phyloP scores from a whole-genome alignment of 35 echinoderm and acorn worm genomes.

The Holothuria glaberrima region DNA sequence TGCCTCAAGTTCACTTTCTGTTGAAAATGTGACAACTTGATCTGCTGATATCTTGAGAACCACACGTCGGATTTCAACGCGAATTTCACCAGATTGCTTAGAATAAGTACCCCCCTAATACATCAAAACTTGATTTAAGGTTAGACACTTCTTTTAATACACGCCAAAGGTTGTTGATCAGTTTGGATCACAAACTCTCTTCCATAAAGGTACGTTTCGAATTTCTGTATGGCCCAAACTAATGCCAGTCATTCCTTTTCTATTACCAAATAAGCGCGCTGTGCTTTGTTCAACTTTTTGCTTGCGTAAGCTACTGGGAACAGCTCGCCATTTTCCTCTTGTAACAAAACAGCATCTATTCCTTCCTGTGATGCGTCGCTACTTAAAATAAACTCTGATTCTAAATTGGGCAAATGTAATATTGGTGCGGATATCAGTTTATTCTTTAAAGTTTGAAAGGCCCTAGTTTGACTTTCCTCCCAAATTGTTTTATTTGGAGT shows the following conservation, averaged over 20 bases:
- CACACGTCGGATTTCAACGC: too few species aligned
- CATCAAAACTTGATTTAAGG: too few species aligned
- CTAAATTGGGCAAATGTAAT: constrained; percentile 1
- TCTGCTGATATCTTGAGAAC: too few species aligned
- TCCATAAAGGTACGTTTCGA: constrained; percentile 13
- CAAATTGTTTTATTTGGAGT: constrained; percentile 39
- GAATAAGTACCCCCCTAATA: too few species aligned
- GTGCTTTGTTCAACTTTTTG: constrained; percentile 24
- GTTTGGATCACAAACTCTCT: constrained; percentile 11
- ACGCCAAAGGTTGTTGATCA: constrained; percentile 24
- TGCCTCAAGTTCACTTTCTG: too few species aligned
- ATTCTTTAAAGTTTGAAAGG: constrained; percentile 22
- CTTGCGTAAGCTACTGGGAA: constrained; percentile 59
- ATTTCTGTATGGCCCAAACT: constrained; percentile 49
- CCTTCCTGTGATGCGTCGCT: constrained; percentile 24
- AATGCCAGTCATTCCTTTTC: constrained; percentile 66
- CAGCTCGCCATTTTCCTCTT: constrained; percentile 33
- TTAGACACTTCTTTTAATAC: too few species aligned
- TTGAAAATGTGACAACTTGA: too few species aligned
- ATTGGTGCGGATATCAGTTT: background rate
- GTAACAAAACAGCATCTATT: background rate
- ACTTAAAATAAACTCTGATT: constrained; percentile 26
- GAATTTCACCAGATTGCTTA: too few species aligned
- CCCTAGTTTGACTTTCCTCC: background rate
- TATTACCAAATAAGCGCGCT: constrained; percentile 31